Base-by-base conservation (phyloP, 2,888 invertebrate species). In the Caenorhabditis macrosperma region DNA sequence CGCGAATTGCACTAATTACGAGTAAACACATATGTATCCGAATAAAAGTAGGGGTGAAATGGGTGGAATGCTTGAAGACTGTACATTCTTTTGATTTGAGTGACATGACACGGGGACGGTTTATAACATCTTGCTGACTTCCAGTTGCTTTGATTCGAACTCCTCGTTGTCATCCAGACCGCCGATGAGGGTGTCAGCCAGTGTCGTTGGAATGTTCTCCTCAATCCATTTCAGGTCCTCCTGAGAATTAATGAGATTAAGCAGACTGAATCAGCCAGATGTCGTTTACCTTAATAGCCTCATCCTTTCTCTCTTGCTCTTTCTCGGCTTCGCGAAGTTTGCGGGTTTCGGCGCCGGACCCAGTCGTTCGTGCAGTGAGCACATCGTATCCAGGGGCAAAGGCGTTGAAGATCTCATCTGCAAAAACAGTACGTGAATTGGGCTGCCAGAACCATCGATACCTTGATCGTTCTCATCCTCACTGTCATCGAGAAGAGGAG, bases 161-260 rank as follows among this genome's bases (percentile, higher is more conserved):
- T 90, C 89, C 20, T 87, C 87, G 1, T 87, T 88, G 30, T 89
- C 89, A 50, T 88, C 89, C 12, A 82, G 48, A 24, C 76, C 72
- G 12, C 81, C 76, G 3, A 91, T 81, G 5, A 89, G 81, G 33
- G 88, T 86, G 91, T 95, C 94, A 74, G 93, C 93, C 82, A 94
- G 92, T 10, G 94, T 93, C 30, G 94, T 93, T 0, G 95, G 95
- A 85, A 97, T 96, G 91, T 97, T 95, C 86, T 96, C 96, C 91
- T 97, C 96, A 6, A 97, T 94, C 96, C 96, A 97, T 90, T 95
- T 94, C 84, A 95, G 91, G 89, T 95, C 95, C 86, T 95, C 95
- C 91, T 94, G 92, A 26, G 90, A 61, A 78, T 20, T 30, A 5
- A 22, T n/a, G 7, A 55, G 10, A 9, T 3, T 5, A 26, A 28